Base-by-base conservation (phyloP, 2,113 vertebrate genomes). In the Paralichthys olivaceus region DNA sequence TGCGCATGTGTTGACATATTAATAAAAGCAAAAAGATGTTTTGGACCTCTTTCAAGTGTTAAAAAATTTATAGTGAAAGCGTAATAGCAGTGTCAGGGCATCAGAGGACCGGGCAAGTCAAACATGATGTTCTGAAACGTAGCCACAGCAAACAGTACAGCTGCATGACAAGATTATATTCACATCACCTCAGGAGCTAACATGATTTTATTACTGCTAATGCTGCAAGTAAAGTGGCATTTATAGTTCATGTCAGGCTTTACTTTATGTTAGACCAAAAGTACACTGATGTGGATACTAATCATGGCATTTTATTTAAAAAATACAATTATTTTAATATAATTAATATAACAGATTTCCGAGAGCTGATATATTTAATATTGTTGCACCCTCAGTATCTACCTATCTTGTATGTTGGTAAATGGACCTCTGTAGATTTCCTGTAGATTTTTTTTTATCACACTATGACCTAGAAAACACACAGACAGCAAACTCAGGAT, bases 11-110 rank as follows among this genome's bases (percentile, higher is more conserved):
- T 85, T 87, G 87, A 87, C 84, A 81, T 85, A 86, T 91, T 89
- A 92, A 91, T 92, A 92, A 91, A 90, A 92, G 87, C 87, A 83
- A 90, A 91, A 84, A 54, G 76, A 77, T 84, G 81, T 75, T 91
- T 84, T 86, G 83, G 84, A 87, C 81, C 81, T 74, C 85, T 92
- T 93, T 89, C 80, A 83, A 77, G 70, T 84, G 69, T 51, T 93
- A 28, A 92, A 94, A 88, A 5, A 85, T 91, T 91, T 58, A 92
- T 91, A 51, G 11, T 29, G 51, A 56, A 64, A 83, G 84, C 12
- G 72, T 69, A 79, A 87, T 26, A 76, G 43, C 77, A 72, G 83
- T 69, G 82, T 80, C 83, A 75, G 66, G 51, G 84, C 66, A 81
- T 81, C 60, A 72, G 84, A 79, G 83, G 74, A 70, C 79, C 12